Base-by-base conservation (phyloP, 2,797 vertebrate genomes). In the Cirrhinus molitorella region DNA sequence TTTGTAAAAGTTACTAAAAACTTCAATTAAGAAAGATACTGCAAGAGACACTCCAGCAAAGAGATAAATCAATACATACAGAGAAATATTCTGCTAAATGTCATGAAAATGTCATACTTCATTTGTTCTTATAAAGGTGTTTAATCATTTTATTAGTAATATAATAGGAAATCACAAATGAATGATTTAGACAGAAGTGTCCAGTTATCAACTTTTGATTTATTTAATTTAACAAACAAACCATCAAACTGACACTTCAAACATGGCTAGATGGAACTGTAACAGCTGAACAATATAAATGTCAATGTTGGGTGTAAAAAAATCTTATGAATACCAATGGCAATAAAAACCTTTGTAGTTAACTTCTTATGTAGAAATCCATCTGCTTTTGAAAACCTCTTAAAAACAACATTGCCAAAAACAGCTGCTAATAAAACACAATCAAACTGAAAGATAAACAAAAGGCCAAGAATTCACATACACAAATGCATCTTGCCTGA, bases 211-310 rank as follows among this genome's bases (percentile, higher is more conserved):
- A 7, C 17, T 34, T 68, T 45, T 43, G 8, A 67, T 76, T 67
- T 37, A 68, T 83, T 74, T 53, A 47, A 6, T 51, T 47, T 55
- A 80, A 76, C 17, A 4, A 19, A 78, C 70, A 71, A 84, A 84
- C 17, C 59, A n/a, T 21, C 63, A 61, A 70, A 51, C 55, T 17
- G 31, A 79, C 85, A 87, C 83, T 71, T 79, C 83, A 88, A 82
- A 82, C 74, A 23, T 72, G 68, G 16, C 19, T 81, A 80, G 63
- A 55, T 47, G 65, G 71, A 65, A 63, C 23, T n/a, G 4, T 63
- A 67, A 70, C 74, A 73, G 63, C 3, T 67, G 6, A 63, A 72
- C 28, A 73, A 70, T 76, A 55, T 71, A 68, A 67, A 86, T 3
- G 0, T 49, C 47, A 55, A 67, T 31, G 17, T 45, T 55, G 68